phyloP scores from a whole-genome alignment of 2,888 invertebrate genomes.

The Chaitophorus viminalis region DNA sequence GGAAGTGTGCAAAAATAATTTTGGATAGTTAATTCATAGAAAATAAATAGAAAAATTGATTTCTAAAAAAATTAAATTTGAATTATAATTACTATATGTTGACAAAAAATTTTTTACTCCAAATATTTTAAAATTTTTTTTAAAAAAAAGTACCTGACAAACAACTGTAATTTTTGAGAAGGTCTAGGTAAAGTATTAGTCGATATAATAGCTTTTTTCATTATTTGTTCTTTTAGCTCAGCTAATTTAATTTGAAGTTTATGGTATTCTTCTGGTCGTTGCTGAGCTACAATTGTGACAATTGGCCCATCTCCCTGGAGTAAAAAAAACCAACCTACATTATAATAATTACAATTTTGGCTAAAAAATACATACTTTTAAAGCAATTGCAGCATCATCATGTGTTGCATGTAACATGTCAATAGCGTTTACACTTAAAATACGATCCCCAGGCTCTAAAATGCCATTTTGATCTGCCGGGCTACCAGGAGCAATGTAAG shows the following conservation, averaged over 20 bases:
- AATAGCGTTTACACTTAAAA: constrained; percentile 90
- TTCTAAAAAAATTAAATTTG: too few species aligned
- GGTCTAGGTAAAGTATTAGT: constrained; percentile 90
- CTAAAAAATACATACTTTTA: constrained; percentile 70
- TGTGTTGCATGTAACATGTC: constrained; percentile 94
- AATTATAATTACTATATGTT: too few species aligned
- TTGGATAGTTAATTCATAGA: too few species aligned
- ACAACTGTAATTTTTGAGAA: constrained; percentile 94
- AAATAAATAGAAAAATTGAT: too few species aligned
- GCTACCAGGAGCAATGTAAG: constrained; percentile 96
- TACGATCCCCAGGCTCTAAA: constrained; percentile 89
- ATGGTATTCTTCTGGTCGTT: constrained; percentile 97
- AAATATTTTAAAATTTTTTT: too few species aligned
- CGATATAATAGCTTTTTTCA: constrained; percentile 68
- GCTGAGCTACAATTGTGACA: constrained; percentile 93
- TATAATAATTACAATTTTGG: not conserved
- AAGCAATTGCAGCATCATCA: constrained; percentile 95
- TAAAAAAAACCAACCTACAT: not conserved
- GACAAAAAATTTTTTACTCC: too few species aligned
- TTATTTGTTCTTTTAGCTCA: constrained; percentile 93
- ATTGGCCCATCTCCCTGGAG: constrained; percentile 85
- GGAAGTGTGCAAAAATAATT: too few species aligned
- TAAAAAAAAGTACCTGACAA: constrained; percentile 74
- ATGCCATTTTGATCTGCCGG: constrained; percentile 94
- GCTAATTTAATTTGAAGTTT: constrained; percentile 98